phyloP scores from a whole-genome alignment of 2,888 invertebrate species.

The Tachina grossa region DNA sequence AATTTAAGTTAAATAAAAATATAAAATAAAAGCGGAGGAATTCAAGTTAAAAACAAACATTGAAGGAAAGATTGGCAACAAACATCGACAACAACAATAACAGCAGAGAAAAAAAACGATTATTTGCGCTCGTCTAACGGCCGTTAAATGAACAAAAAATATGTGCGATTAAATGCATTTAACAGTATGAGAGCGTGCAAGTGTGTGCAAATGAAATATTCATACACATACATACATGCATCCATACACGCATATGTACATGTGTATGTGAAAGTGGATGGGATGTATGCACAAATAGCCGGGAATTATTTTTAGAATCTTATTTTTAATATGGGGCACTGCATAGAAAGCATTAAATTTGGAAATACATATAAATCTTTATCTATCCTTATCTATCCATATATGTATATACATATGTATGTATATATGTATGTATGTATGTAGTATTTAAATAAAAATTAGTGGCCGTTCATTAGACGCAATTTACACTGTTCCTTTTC shows the following conservation, averaged over 20 bases:
- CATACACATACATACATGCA: background rate
- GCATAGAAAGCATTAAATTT: background rate
- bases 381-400: too few species aligned
- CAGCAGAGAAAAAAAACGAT: constrained; percentile 43
- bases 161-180: constrained; percentile 43
- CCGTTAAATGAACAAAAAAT: constrained; percentile 66
- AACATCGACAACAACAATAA: background rate
- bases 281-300: constrained; percentile 52
- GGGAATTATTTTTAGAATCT: constrained; percentile 66
- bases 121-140: constrained; percentile 64
- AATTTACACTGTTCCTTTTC: too few species aligned
- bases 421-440: too few species aligned
- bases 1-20: constrained; percentile 24
- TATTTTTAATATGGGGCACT: constrained; percentile 62
- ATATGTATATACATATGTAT: too few species aligned
- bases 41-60: constrained; percentile 69
- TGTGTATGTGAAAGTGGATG: constrained; percentile 10
- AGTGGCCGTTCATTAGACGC: too few species aligned
- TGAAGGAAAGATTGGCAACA: constrained; percentile 42
- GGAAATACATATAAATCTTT: background rate
- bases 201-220: background rate
- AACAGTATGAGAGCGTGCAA: constrained; percentile 34
- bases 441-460: too few species aligned
- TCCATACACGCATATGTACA: background rate
- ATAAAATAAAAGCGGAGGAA: constrained; percentile 58